phyloP scores from a whole-genome alignment of 2,888 invertebrate species.

The Andrena minutula region DNA sequence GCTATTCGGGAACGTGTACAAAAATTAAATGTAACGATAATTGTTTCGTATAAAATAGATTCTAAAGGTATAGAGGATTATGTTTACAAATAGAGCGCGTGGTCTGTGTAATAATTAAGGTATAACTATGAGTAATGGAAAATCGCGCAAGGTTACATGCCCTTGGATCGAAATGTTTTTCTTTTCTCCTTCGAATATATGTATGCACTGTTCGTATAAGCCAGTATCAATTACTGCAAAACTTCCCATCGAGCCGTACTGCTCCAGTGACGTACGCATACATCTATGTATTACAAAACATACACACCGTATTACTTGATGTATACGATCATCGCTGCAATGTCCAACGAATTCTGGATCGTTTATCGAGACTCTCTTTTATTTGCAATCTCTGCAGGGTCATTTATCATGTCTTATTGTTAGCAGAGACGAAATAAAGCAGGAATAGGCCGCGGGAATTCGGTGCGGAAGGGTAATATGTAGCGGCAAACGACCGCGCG shows the following conservation, averaged over 20 bases:
- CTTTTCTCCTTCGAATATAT: not conserved
- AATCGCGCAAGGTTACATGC: conserved; percentile 11
- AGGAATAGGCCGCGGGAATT: too few relatives aligned
- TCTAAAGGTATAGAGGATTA: conserved; percentile 22
- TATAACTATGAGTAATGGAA: conserved; percentile 7
- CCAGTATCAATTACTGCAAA: conserved; percentile 3
- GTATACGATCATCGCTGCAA: not conserved
- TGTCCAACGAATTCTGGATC: conserved; percentile 6
- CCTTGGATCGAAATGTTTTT: conserved; percentile 19
- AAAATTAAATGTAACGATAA: conserved; percentile 39
- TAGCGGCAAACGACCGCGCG: too few relatives aligned
- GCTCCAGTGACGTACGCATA: not conserved
- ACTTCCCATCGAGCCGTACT: not conserved
- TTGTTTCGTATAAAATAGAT: conserved; percentile 31
- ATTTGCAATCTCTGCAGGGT: not conserved
- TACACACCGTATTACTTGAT: conserved; percentile 3
- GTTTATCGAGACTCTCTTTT: not conserved
- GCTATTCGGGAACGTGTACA: conserved; percentile 32
- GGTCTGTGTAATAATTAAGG: conserved; percentile 19
- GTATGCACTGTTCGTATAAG: conserved; percentile 6
- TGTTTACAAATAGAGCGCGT: conserved; percentile 26
- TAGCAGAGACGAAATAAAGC: too few relatives aligned
- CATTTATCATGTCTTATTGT: not conserved
- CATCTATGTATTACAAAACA: not conserved
- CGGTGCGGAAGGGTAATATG: too few relatives aligned